A percentile compares a stretch with the other conserved stretches of the same genome.
phyloP scores from a whole-genome alignment of 2,797 vertebrate species.

The Gastrophryne carolinensis region DNA sequence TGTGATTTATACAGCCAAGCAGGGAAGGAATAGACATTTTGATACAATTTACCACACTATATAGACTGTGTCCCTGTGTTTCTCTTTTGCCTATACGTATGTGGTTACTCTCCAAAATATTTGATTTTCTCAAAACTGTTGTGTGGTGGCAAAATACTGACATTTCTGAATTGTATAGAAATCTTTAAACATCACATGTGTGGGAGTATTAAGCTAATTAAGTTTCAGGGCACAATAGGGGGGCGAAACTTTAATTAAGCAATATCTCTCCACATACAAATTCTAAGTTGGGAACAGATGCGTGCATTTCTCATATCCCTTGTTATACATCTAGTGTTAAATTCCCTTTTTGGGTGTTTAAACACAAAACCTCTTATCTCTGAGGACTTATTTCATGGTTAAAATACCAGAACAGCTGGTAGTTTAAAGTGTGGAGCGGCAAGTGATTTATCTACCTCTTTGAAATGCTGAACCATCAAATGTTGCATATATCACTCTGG shows the following conservation, averaged over 20 bases:
- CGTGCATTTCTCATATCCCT: conserved; percentile 56
- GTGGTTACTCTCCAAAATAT: neutral
- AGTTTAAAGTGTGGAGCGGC: conserved; percentile 68
- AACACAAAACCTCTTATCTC: conserved; percentile 54
- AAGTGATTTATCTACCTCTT: conserved; percentile 71
- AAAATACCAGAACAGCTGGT: conserved; percentile 69
- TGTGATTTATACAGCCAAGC: no score
- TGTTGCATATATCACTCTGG: conserved; percentile 23
- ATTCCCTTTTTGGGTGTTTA: conserved; percentile 44
- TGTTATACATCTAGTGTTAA: neutral
- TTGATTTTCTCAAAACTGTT: neutral
- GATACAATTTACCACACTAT: no score
- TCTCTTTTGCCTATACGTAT: no score
- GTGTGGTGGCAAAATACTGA: neutral
- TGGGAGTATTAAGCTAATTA: conserved; percentile 30
- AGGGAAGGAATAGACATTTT: no score
- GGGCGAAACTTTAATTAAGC: conserved; percentile 25
- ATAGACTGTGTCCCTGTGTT: no score
- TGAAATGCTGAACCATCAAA: conserved; percentile 67
- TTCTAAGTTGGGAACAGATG: conserved; percentile 54
- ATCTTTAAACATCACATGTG: neutral
- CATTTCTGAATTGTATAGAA: neutral
- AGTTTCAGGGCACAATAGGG: conserved; percentile 14
- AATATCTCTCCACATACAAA: conserved; percentile 37
- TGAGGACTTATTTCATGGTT: conserved; percentile 70